Evolutionary conservation across 2,888 invertebrate genomes (phyloP), one percentile per base, ranked within the genome.

Genomic region (Drepana falcataria): DNA sequence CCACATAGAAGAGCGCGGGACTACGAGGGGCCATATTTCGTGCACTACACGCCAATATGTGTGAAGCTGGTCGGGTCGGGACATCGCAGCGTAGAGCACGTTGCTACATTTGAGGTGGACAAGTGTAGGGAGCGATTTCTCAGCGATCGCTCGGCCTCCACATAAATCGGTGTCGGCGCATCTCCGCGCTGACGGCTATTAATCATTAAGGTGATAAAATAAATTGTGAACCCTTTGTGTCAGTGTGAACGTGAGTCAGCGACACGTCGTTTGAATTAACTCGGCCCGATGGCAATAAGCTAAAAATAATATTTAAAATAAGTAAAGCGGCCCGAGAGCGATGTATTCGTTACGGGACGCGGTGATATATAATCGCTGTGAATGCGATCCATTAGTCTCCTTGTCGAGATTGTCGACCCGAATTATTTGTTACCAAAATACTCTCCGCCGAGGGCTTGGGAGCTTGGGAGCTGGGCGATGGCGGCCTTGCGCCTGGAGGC

Each of bases 331-430:
- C 61, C 63, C 59, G 68, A 71, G 73, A 75, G 71, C 73, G 77
- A 79, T 79, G 78, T 72, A 75, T 75, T 74, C 69, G 68, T 70
- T 68, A 67, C 67, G 68, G 63, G 61, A 56, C 65, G 68, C 64
- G 67, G 72, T 73, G 74, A 80, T 78, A 71, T 77, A 76, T 69
- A 75, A 77, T 76, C 71, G 68, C 57, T 65, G 59, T 59, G 69
- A 66, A 68, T 64, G 69, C 71, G 69, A 72, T 72, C 77, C 81
- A 83, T 83, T 79, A 79, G 74, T 80, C 79, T 77, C 70, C 62
- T 62, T 70, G 73, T 70, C 71, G 69, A 69, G 72, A 69, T 68
- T 73, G 76, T 71, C 77, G 71, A 68, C 68, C 68, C 65, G 66
- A 70, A 72, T 78, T 77, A 75, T 73, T 73, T 71, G 71, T 65